Base-by-base conservation (phyloP, 2,888 invertebrate species). In the Kuschelorhynchus macadamiae region DNA sequence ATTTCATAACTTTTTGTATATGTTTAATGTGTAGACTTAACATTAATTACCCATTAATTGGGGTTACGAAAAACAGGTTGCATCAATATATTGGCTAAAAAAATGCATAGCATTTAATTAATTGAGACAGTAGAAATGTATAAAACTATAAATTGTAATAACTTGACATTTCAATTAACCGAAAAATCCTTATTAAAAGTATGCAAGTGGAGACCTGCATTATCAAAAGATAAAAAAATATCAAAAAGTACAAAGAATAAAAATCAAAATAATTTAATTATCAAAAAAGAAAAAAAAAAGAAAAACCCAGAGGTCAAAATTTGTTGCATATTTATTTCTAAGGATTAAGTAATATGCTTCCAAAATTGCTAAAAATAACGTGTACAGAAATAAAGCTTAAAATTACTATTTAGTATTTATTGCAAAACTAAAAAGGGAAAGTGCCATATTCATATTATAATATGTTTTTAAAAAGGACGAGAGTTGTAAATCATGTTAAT, bases 231-330 rank as follows among this genome's bases (percentile, higher is more conserved):
- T 18, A 18, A 7, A 25, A 25, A 25, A 25, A 5, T 5, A 50
- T 53, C 49, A 0, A 41, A 64, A 32, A 59, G 65, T 65, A 65
- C 65, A 65, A 65, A 65, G n/a, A 32, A 11, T 11, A 32, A 50
- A 64, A 64, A 65, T 59, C 57, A 59, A 59, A 55, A 65, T 36
- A 33, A 32, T 44, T 14, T 21, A 41, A 30, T 7, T 44, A 32
- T 49, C 50, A 49, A 30, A 49, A 21, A 36, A 11, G n/a, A n/a
- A n/a, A n/a, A n/a, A n/a, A n/a, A n/a, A n/a, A n/a, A n/a, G n/a
- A 52, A 21, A 20, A 20, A 21, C 52, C 9, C 9, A 50, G n/a
- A n/a, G 17, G 17, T 33, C n/a, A 3, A 16, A n/a, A n/a, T 25
- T 25, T 3, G n/a, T 39, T 41, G 49, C 49, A 49, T 49, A 25